Evolutionary conservation across 2,888 invertebrate species (phyloP), one percentile per base, ranked within the genome.

Genomic region (Himalopsyche tibetana): DNA sequence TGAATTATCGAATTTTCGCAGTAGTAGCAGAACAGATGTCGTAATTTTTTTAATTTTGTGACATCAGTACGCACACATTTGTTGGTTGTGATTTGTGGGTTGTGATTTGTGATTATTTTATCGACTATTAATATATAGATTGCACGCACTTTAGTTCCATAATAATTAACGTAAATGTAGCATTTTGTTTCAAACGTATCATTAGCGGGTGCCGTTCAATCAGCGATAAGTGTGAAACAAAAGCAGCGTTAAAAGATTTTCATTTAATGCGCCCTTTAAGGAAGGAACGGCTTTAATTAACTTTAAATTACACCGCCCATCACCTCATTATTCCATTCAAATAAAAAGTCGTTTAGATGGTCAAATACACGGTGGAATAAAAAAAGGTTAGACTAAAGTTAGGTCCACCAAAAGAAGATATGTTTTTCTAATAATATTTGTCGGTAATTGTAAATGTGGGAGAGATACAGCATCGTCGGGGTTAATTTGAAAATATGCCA

Each of bases 91-190:
- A n/a, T n/a, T n/a, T n/a, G n/a, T n/a, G n/a, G n/a, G n/a, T n/a
- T n/a, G n/a, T n/a, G n/a, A n/a, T n/a, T n/a, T n/a, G n/a, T n/a
- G n/a, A n/a, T n/a, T n/a, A n/a, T n/a, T n/a, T n/a, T n/a, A n/a
- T n/a, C n/a, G n/a, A n/a, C n/a, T n/a, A n/a, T n/a, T n/a, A n/a
- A n/a, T n/a, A n/a, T n/a, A n/a, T n/a, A n/a, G n/a, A n/a, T 63
- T 63, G 63, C 19, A 63, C 63, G 63, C 63, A 63, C 63, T 63
- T 63, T 63, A 3, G 63, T 15, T 19, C 51, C 19, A 63, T 63
- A 63, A 63, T 63, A 63, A 63, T 63, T 63, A 63, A 8, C 45
- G 8, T 63, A 63, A 63, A 28, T 63, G 63, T 63, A 19, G 63
- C 28, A 11, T 63, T 63, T 63, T 19, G 63, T 9, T 63, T 63